Evolutionary conservation across 1,140 invertebrate species (phyloP).

Genomic region (Sycobia sp.): DNA sequence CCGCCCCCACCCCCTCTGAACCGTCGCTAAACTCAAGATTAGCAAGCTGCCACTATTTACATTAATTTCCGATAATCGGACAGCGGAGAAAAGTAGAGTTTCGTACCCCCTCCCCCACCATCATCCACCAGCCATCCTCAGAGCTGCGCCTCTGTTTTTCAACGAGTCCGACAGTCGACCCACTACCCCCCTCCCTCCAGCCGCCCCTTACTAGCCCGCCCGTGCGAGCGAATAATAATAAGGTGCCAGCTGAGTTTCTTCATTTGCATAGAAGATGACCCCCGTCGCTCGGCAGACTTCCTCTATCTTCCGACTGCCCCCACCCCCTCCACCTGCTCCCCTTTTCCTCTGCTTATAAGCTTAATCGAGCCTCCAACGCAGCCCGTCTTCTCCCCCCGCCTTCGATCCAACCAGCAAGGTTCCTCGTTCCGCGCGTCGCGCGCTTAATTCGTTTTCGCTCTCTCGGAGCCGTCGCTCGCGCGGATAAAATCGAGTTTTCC

Average conservation of each 20-base stretch:
- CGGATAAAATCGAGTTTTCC: constrained; percentile 19
- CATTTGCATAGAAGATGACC: constrained; percentile 44
- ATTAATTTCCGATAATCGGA: constrained; percentile 47
- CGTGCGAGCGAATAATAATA: constrained; percentile 2
- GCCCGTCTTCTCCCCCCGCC: constrained; percentile 9
- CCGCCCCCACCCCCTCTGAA: too few relatives aligned
- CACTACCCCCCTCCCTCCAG: too few relatives aligned
- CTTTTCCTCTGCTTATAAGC: constrained; percentile 16
- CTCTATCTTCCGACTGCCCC: constrained; percentile 22
- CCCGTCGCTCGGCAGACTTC: constrained; percentile 27
- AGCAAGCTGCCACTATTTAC: constrained; percentile 40
- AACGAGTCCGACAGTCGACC: too few relatives aligned
- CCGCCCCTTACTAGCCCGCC: too few relatives aligned
- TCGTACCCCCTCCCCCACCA: too few relatives aligned
- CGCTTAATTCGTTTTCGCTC: constrained; percentile 9
- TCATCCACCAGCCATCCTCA: too few relatives aligned
- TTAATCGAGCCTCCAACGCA: constrained; percentile 18
- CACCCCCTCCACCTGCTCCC: too few relatives aligned
- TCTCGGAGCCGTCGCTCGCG: background rate
- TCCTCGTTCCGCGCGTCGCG: background rate
- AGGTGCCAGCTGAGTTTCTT: constrained; percentile 8
- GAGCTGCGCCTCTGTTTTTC: too few relatives aligned
- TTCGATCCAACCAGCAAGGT: too few relatives aligned
- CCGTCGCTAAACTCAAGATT: constrained; percentile 34
- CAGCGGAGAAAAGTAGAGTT: too few relatives aligned